phyloP scores from a whole-genome alignment of 2,888 invertebrate genomes.

The Trissonchulus latispiculum region DNA sequence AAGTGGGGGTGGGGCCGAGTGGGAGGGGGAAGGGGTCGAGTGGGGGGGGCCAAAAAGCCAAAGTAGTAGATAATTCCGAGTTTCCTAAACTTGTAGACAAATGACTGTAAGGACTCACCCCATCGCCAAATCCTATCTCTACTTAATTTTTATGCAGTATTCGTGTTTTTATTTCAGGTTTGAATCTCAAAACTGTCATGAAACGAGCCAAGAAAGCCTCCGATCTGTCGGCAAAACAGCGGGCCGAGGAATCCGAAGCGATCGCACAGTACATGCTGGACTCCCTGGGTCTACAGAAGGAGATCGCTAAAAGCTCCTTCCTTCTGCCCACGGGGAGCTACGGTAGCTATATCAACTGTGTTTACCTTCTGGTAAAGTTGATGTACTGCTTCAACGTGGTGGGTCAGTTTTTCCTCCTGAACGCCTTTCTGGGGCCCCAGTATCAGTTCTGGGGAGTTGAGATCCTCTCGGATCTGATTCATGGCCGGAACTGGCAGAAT shows the following conservation, averaged over 20 bases:
- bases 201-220: slow-evolving; percentile 34
- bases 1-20: too few relatives aligned
- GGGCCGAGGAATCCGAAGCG: slow-evolving; percentile 31
- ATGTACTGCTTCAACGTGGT: slow-evolving; percentile 38
- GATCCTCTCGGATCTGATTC: slow-evolving; percentile 34
- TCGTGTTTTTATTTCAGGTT: slow-evolving; percentile 26
- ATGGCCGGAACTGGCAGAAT: slow-evolving; percentile 40
- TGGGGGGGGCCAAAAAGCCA: too few relatives aligned
- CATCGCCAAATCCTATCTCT: too few relatives aligned
- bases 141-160: too few relatives aligned
- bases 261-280: slow-evolving; percentile 37
- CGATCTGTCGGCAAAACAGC: slow-evolving; percentile 25
- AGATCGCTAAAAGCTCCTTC: neutral
- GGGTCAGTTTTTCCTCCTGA: slow-evolving; percentile 40
- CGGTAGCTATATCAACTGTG: slow-evolving; percentile 26
- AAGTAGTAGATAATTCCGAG: too few relatives aligned
- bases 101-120: too few relatives aligned
- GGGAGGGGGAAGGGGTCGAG: too few relatives aligned
- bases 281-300: slow-evolving; percentile 25
- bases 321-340: neutral
- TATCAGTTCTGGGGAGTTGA: slow-evolving; percentile 42
- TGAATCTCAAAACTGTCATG: slow-evolving; percentile 35
- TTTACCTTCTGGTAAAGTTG: slow-evolving; percentile 27
- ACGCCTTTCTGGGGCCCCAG: slow-evolving; percentile 41
- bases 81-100: too few relatives aligned